Percentiles rank a stretch among this genome's conserved stretches.
These are phyloP conservation scores for Eupithecia insigniata DNA, from an alignment of 2,888 invertebrate species.

Conservation along the genomic window DNA sequence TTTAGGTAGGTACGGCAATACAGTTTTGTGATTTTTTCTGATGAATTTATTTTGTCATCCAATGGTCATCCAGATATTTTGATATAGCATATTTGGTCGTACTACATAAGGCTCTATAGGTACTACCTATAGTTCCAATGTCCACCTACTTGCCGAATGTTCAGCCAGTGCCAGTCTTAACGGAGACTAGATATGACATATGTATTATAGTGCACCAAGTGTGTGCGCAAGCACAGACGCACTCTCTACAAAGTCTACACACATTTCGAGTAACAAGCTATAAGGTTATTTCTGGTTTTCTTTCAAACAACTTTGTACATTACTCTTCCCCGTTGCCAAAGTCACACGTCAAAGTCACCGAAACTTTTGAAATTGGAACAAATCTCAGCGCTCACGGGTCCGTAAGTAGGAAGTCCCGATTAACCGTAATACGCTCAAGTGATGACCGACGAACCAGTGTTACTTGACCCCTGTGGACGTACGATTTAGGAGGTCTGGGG, in stretches of 20 bases:
- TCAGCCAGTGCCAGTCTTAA: no score
- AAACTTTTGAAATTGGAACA: constrained; percentile 78
- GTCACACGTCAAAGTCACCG: constrained; percentile 42
- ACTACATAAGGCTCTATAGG: no score
- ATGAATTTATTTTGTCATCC: background rate
- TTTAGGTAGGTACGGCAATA: background rate
- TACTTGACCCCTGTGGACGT: constrained; percentile 26
- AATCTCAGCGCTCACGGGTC: constrained; percentile 73
- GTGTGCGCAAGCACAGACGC: background rate
- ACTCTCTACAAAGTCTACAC: background rate
- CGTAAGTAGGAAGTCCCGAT: constrained; percentile 83
- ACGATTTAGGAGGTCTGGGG: constrained; percentile 41
- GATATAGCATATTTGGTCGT: no score
- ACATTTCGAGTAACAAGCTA: background rate
- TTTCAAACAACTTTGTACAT: background rate
- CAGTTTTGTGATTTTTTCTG: background rate
- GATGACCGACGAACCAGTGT: constrained; percentile 56
- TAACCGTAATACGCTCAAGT: constrained; percentile 81
- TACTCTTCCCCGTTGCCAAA: constrained; percentile 23
- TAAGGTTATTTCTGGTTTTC: background rate
- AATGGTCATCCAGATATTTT: no score
- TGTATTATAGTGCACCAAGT: background rate
- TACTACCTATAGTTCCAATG: no score
- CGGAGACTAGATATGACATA: no score
- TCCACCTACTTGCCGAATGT: no score